A percentile compares a stretch with the other conserved stretches of the same genome.
Evolutionary conservation across 92 coral and sea anemone species (phyloP).

Genomic region (Nematostella vectensis): DNA sequence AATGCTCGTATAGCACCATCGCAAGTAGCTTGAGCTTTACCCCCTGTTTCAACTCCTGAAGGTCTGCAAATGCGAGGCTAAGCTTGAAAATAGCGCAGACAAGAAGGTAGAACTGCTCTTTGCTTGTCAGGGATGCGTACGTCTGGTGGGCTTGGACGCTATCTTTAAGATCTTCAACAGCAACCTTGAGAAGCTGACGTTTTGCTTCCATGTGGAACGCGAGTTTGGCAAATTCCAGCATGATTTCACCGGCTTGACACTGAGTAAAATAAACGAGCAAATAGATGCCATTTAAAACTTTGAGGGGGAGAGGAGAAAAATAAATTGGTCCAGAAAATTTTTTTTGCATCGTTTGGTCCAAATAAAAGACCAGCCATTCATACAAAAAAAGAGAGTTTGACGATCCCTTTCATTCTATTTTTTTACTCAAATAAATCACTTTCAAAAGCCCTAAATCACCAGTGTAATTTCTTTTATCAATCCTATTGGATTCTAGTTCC

Average conservation of each 20-base stretch:
- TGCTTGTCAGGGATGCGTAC: slow-evolving; percentile 67
- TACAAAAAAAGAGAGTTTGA: too few relatives aligned
- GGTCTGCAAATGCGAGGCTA: slow-evolving; percentile 36
- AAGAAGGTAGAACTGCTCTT: slow-evolving; percentile 76
- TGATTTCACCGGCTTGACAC: slow-evolving; percentile 78
- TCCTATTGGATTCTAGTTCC: too few relatives aligned
- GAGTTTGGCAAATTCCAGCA: slow-evolving; percentile 62
- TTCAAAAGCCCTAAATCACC: too few relatives aligned
- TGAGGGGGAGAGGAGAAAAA: too few relatives aligned
- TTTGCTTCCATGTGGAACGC: slow-evolving; percentile 24
- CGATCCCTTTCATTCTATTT: too few relatives aligned
- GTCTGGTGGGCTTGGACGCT: slow-evolving; percentile 81
- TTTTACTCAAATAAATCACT: too few relatives aligned
- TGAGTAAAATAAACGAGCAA: slow-evolving; percentile 7
- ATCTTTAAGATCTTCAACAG: slow-evolving; percentile 66
- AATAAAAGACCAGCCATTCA: too few relatives aligned
- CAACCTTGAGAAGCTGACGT: slow-evolving; percentile 32
- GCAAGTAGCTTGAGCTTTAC: slow-evolving; percentile 30
- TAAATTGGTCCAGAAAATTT: too few relatives aligned
- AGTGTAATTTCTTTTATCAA: too few relatives aligned
- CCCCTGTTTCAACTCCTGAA: slow-evolving; percentile 19
- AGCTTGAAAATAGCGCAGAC: slow-evolving; percentile 64
- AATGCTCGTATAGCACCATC: slow-evolving; percentile 63
- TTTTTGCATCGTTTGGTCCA: too few relatives aligned
- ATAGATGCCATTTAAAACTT: neutral